phyloP scores from a whole-genome alignment of 2,888 invertebrate genomes.

The Ectemnius cavifrons region DNA sequence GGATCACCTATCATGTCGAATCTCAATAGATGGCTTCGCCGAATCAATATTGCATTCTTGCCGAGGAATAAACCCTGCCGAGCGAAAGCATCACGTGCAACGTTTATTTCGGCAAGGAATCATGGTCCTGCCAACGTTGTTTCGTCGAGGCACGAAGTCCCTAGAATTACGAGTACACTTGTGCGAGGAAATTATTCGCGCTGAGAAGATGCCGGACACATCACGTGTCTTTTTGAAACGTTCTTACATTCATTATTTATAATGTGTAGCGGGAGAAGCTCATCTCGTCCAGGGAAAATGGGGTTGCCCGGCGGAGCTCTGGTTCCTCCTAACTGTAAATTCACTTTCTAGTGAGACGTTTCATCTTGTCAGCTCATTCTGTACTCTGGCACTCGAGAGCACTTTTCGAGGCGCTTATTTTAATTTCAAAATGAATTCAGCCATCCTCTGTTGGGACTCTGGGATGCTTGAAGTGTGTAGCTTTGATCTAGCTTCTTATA shows the following conservation, averaged over 20 bases:
- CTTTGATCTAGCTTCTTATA: too few species aligned
- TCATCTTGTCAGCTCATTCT: not conserved
- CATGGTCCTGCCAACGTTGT: not conserved
- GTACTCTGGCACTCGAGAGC: not conserved
- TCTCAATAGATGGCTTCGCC: not conserved
- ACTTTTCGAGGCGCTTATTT: slow-evolving; percentile 3
- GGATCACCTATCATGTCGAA: not conserved
- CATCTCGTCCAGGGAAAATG: slow-evolving; percentile 2
- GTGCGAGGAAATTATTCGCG: not conserved
- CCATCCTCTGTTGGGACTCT: not conserved
- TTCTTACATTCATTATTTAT: slow-evolving; percentile 2
- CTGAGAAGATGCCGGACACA: too few species aligned
- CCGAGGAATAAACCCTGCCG: not conserved
- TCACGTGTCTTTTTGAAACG: not conserved
- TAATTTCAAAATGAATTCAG: slow-evolving; percentile 2
- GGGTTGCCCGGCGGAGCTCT: not conserved
- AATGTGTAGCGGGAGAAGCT: not conserved
- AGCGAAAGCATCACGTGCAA: not conserved
- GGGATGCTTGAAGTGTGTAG: too few species aligned
- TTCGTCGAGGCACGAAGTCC: not conserved
- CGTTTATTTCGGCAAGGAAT: not conserved
- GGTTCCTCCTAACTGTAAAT: not conserved
- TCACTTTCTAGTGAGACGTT: slow-evolving; percentile 2
- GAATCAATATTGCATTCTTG: slow-evolving; percentile 1
- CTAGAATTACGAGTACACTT: not conserved